Conservation (phyloP, 2,797 vertebrate species). For the Phataginus tricuspis region DNA sequence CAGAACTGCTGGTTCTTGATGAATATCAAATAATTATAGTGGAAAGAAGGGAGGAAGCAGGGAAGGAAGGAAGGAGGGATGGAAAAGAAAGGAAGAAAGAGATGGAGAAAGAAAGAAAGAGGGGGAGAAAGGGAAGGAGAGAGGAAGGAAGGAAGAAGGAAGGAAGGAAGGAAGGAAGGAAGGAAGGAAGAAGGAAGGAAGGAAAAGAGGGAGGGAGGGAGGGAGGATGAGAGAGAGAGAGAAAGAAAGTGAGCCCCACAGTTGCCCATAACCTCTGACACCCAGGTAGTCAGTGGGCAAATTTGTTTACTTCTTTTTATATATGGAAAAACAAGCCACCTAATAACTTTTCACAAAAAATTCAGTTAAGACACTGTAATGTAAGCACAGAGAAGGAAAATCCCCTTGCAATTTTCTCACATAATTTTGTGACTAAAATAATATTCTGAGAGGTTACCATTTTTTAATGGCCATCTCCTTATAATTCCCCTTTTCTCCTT, state of each 20-base stretch:
- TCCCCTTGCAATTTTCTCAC: background rate
- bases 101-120: too few relatives aligned
- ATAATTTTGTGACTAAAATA: background rate
- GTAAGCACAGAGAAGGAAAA: background rate
- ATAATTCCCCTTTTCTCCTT: too few relatives aligned
- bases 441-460: background rate
- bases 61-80: too few relatives aligned
- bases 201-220: fast-evolving
- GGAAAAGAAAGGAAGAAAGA: too few relatives aligned
- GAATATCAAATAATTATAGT: background rate
- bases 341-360: background rate
- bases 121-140: fast-evolving
- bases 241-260: background rate
- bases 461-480: background rate
- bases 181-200: fast-evolving
- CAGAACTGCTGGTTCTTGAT: background rate
- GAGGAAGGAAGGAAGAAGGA: too few relatives aligned
- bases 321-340: background rate
- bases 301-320: background rate
- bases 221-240: background rate
- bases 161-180: fast-evolving
- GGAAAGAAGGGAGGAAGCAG: background rate
- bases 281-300: background rate
- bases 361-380: too few relatives aligned
- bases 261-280: background rate